A percentile compares a stretch with the other conserved stretches of the same genome.
Evolutionary conservation across 2,113 vertebrate species (phyloP).

Genomic region (Polyodon spathula): DNA sequence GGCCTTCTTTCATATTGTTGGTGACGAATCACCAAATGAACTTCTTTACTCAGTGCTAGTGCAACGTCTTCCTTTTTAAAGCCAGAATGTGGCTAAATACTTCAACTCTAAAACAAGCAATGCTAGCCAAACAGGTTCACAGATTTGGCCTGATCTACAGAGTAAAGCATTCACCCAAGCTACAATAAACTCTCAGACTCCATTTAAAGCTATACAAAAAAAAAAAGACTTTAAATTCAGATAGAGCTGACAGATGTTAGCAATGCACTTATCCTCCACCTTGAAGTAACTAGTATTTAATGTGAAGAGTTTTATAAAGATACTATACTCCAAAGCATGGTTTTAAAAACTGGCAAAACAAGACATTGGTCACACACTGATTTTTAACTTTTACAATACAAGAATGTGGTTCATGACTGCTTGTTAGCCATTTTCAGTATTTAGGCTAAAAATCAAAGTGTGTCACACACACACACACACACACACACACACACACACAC

Average conservation of each 20-base stretch:
- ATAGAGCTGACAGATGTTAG: neutral
- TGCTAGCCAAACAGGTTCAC: neutral
- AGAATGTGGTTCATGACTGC: no score
- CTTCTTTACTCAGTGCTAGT: constrained; percentile 26
- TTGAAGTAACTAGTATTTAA: no score
- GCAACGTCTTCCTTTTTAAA: constrained; percentile 35
- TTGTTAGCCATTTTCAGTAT: no score
- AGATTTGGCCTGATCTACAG: neutral
- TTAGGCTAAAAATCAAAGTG: no score
- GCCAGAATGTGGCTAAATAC: constrained; percentile 12
- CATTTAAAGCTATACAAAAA: constrained; percentile 1
- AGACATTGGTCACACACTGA: no score
- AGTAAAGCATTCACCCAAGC: constrained; percentile 27
- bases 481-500: no score
- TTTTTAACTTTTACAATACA: no score
- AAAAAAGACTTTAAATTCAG: constrained; percentile 8
- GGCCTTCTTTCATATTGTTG: neutral
- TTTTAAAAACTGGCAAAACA: no score
- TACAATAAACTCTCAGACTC: constrained; percentile 18
- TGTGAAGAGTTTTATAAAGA: no score
- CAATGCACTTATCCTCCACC: no score
- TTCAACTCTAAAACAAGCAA: neutral
- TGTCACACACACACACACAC: no score
- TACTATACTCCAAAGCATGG: no score
- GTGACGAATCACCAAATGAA: neutral